phyloP scores from a whole-genome alignment of 1,140 invertebrate genomes.

The Dendroctonus ponderosae region DNA sequence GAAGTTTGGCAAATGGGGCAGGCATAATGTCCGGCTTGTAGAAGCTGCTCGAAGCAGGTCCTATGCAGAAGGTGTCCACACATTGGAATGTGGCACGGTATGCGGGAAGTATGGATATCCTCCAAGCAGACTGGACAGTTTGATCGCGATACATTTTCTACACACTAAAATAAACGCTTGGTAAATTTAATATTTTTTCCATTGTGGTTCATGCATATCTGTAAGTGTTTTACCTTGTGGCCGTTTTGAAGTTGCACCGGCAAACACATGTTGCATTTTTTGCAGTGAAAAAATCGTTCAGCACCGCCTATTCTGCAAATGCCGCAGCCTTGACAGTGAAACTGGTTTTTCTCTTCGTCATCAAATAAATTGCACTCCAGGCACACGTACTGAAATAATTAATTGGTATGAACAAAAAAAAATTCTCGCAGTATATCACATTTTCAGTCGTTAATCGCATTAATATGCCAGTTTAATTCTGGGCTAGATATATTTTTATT shows the following conservation, averaged over 20 bases:
- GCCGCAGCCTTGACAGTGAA: constrained; percentile 85
- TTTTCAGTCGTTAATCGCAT: no score
- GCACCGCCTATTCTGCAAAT: constrained; percentile 83
- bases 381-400: constrained; percentile 73
- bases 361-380: constrained; percentile 85
- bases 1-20: constrained; percentile 86
- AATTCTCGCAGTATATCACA: not conserved
- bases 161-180: constrained; percentile 60
- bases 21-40: constrained; percentile 76
- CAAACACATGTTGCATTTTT: constrained; percentile 83
- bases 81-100: constrained; percentile 80
- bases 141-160: constrained; percentile 80
- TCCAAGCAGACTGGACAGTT: constrained; percentile 87
- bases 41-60: constrained; percentile 75
- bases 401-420: not conserved
- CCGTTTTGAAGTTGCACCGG: constrained; percentile 74
- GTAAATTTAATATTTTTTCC: constrained; percentile 4
- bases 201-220: not conserved
- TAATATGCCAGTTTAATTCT: not conserved
- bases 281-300: constrained; percentile 85
- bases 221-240: constrained; percentile 66
- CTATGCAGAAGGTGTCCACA: constrained; percentile 83
- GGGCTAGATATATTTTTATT: constrained; percentile 13
- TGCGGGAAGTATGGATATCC: constrained; percentile 85
- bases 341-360: constrained; percentile 84